A percentile compares a stretch with the other conserved stretches of the same genome.
Conservation (phyloP, 64 coral and sea anemone species). For the Montipora foliosa region DNA sequence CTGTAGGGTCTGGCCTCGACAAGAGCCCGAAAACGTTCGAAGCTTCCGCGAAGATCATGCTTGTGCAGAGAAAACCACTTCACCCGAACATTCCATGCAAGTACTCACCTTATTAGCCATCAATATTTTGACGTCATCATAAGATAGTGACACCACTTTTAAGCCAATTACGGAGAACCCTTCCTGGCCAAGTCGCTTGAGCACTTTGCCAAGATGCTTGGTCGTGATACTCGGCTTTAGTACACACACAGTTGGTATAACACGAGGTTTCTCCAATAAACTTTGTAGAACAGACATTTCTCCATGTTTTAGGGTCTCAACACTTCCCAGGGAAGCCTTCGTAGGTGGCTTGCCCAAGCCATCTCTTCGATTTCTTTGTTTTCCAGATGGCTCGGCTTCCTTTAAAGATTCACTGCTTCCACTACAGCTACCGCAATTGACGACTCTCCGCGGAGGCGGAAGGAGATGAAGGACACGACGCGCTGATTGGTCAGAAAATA, state of each 20-base stretch:
- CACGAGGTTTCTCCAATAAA: constrained; percentile 75
- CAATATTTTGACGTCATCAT: background rate
- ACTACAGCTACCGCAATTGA: constrained; percentile 10
- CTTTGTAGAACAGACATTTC: constrained; percentile 69
- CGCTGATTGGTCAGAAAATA: constrained; percentile 79
- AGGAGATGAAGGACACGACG: constrained; percentile 67
- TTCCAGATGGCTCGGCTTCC: constrained; percentile 21
- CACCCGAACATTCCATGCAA: background rate
- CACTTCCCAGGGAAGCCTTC: constrained; percentile 41
- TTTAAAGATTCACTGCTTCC: constrained; percentile 74
- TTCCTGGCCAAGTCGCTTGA: constrained; percentile 84
- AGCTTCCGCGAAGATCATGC: too few species aligned
- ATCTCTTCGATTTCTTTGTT: constrained; percentile 22
- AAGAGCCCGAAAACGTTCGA: too few species aligned
- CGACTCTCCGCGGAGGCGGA: constrained; percentile 61
- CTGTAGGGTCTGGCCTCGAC: too few species aligned
- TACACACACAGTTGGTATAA: constrained; percentile 77
- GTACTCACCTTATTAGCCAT: constrained; percentile 10
- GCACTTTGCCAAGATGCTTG: constrained; percentile 82
- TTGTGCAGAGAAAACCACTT: background rate
- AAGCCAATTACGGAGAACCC: constrained; percentile 75
- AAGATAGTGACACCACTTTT: constrained; percentile 64
- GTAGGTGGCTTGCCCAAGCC: constrained; percentile 19
- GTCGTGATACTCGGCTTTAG: constrained; percentile 83
- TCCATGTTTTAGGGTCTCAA: constrained; percentile 48